Evolutionary conservation across 2,113 vertebrate species (phyloP), one percentile per base, ranked within the genome.

Genomic region (Catagonus wagneri): DNA sequence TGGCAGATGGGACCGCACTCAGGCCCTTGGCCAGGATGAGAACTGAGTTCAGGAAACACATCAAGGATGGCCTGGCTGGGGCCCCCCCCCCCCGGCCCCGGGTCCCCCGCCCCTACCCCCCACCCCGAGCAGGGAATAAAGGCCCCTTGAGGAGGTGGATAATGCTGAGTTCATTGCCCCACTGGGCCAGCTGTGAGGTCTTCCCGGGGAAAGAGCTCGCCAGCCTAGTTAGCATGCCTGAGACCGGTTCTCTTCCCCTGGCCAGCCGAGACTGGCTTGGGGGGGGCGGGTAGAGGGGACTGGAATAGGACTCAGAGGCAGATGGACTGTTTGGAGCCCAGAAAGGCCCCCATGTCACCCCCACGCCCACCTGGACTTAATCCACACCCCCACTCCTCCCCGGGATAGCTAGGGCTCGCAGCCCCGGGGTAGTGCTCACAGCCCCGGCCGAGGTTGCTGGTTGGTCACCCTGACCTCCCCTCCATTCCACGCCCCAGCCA

Each of bases 171-270:
- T 98, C 97, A 98, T 97, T 97, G 96, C 97, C 96, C 97, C 97
- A 97, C 96, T 97, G 97, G 97, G 97, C 97, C 97, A 98, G 97
- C 97, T 98, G 97, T 98, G 97, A 98, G 97, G 97, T 97, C 97
- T 98, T 98, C 97, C 97, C 96, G 68, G 97, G 95, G 95, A 95
- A 96, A 90, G 78, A 92, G 97, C 92, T 85, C 25, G 95, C 92
- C 96, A 97, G 94, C 97, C 93, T 98, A 90, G 97, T 98, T 98
- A 98, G 97, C 97, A 98, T 98, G 96, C 97, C 0, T 78, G 83
- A 91, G 95, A 94, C 92, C 29, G 20, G 66, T 81, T 92, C 44
- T 63, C 85, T 94, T 96, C 92, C 96, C 93, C 96, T 81, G 94
- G 95, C 96, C 90, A 94, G 96, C 96, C 66, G 3, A 80, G 79